Base-by-base conservation (phyloP, 2,797 vertebrate genomes). In the Scleropages formosus region DNA sequence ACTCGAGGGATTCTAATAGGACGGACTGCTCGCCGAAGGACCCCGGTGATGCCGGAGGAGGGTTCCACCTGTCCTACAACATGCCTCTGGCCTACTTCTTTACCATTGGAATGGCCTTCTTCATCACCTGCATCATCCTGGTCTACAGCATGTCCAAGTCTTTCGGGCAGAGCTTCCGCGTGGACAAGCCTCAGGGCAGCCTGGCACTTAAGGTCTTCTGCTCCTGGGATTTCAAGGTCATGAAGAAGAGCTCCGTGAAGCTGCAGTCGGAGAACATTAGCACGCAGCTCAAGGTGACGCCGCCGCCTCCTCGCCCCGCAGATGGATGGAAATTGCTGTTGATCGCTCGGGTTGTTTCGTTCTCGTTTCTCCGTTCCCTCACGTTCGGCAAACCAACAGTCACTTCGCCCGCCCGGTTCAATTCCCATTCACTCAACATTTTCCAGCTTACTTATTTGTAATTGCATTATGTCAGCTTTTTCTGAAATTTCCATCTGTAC, bases 181-280 rank as follows among this genome's bases (percentile, higher is more conserved):
- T 93, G 46, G 88, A 91, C 60, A 90, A 91, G 78, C 85, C 90
- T 0, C 60, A 73, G 0, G 80, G 86, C 0, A 80, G 85, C 78
- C 73, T 95, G 15, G 88, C 93, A 0, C 0, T 89, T 26, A 93
- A 92, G 0, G 88, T 95, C 12, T 97, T 97, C 87, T 92, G 92
- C 16, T 87, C 86, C 67, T 98, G 96, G 96, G 96, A 98, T 85
- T 95, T 95, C 83, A 95, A 94, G 81, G 92, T 98, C 80, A 92
- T 83, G 44, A 94, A 93, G 85, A 90, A 75, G 68, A 80, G 73
- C 10, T 93, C 93, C 0, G 86, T 94, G 74, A 89, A 82, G 76
- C 84, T 94, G 62, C 94, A 94, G 76, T 86, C 82, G 0, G 90
- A 94, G 81, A 96, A 90, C 81, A 93, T 96, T 88, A 84, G 90